Conservation (phyloP, 2,797 vertebrate species). For the Pelochelys cantorii region DNA sequence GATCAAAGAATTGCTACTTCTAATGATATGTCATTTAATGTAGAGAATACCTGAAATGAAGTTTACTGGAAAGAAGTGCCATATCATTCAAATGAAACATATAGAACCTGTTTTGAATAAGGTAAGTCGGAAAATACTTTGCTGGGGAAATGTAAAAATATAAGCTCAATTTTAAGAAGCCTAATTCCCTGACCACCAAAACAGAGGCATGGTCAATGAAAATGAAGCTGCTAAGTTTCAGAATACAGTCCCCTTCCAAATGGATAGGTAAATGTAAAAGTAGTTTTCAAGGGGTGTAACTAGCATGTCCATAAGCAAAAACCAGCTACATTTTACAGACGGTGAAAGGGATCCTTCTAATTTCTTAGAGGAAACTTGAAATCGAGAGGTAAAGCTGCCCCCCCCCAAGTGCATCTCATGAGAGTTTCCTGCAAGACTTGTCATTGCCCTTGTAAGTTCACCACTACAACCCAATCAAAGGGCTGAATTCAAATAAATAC, state of each 20-base stretch:
- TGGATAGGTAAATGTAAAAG: not conserved
- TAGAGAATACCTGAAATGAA: not conserved
- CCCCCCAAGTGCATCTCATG: not conserved
- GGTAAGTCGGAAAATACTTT: not conserved
- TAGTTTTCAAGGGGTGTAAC: accelerated
- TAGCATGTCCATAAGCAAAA: not conserved
- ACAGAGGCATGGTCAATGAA: not conserved
- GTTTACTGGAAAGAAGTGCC: not conserved
- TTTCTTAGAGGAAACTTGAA: not conserved
- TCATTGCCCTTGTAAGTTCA: not conserved
- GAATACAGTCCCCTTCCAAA: not conserved
- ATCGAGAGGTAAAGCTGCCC: not conserved
- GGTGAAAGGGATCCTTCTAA: not conserved
- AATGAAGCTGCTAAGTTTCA: accelerated
- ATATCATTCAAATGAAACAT: not conserved
- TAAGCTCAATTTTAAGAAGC: not conserved
- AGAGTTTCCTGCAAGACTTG: not conserved
- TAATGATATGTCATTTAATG: not conserved
- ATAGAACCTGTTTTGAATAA: not conserved
- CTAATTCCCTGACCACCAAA: not conserved
- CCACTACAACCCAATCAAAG: accelerated
- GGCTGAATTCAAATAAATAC: accelerated
- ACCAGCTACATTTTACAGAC: accelerated
- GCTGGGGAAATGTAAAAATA: not conserved
- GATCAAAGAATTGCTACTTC: not conserved